phyloP scores from a whole-genome alignment of 2,113 vertebrate genomes.

The Myotis brandtii region DNA sequence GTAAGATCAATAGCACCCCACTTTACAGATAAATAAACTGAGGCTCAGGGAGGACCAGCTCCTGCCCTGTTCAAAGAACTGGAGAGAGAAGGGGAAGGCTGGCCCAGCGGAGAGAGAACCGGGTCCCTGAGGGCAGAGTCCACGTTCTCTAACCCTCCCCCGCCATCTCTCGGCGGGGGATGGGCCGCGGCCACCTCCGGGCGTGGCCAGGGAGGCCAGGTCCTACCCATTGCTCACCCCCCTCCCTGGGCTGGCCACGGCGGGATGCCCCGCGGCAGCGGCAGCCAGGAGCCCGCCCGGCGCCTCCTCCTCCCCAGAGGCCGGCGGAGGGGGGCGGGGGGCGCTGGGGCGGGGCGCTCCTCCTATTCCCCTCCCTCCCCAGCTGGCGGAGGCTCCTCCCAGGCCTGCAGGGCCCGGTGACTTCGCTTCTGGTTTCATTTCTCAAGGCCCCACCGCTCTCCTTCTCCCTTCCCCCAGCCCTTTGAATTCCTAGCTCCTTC shows the following conservation, averaged over 20 bases:
- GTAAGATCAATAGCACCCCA: background rate
- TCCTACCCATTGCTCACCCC: background rate
- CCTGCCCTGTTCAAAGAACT: background rate
- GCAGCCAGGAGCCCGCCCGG: slow-evolving; percentile 46
- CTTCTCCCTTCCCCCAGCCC: background rate
- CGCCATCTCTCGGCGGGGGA: background rate
- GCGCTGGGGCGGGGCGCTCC: slow-evolving; percentile 79
- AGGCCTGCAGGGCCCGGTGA: background rate
- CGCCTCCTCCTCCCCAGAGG: slow-evolving; percentile 79
- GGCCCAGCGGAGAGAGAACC: slow-evolving; percentile 28
- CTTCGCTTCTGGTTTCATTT: slow-evolving; percentile 59
- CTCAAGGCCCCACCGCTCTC: background rate
- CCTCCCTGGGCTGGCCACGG: background rate
- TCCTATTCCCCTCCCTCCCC: slow-evolving; percentile 82
- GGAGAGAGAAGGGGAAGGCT: slow-evolving; percentile 12
- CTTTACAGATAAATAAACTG: background rate
- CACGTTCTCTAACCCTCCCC: background rate
- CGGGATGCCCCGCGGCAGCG: background rate
- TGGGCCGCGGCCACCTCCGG: background rate
- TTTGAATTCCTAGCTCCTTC: slow-evolving; percentile 22
- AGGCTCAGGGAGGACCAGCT: background rate
- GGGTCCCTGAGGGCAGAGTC: slow-evolving; percentile 89
- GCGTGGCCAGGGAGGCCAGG: background rate
- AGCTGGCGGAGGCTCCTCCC: slow-evolving; percentile 36
- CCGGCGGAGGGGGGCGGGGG: slow-evolving; percentile 81